These are phyloP conservation scores for Platycnemis pennipes DNA, from an alignment of 2,888 invertebrate species.

Conservation along the genomic window DNA sequence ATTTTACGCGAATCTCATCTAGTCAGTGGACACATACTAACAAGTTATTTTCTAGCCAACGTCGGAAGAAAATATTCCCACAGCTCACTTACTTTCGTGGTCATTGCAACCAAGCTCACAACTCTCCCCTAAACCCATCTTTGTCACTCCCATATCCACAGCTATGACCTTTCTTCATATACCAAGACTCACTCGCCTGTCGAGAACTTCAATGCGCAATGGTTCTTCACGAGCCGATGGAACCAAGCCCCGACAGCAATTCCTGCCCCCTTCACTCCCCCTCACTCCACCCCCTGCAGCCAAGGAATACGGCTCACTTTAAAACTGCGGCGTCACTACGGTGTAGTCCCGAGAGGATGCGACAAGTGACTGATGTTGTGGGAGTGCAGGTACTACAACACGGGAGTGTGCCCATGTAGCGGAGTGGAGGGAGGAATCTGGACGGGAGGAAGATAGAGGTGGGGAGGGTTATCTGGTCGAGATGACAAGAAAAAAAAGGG, in stretches of 20 bases:
- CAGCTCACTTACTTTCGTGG: not conserved
- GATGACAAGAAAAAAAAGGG: not conserved
- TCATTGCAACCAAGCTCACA: not conserved
- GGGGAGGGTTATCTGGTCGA: not conserved
- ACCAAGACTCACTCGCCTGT: not conserved
- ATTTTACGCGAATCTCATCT: no score
- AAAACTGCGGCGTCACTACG: slow-evolving; percentile 8
- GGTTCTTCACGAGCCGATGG: not conserved
- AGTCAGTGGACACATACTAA: no score
- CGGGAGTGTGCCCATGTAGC: no score
- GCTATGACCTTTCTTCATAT: not conserved
- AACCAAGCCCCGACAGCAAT: not conserved
- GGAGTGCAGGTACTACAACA: no score
- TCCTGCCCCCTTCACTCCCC: no score
- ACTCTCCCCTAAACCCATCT: not conserved
- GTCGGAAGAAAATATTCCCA: no score
- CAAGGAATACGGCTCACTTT: not conserved
- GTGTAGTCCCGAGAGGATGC: not conserved
- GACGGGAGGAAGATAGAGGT: not conserved
- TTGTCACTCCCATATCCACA: not conserved
- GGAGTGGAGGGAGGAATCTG: no score
- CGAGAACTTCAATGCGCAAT: not conserved
- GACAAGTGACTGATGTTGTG: no score
- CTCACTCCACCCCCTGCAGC: no score
- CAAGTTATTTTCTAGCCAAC: no score